phyloP scores from a whole-genome alignment of 2,113 vertebrate species.

The Tinamus guttatus region DNA sequence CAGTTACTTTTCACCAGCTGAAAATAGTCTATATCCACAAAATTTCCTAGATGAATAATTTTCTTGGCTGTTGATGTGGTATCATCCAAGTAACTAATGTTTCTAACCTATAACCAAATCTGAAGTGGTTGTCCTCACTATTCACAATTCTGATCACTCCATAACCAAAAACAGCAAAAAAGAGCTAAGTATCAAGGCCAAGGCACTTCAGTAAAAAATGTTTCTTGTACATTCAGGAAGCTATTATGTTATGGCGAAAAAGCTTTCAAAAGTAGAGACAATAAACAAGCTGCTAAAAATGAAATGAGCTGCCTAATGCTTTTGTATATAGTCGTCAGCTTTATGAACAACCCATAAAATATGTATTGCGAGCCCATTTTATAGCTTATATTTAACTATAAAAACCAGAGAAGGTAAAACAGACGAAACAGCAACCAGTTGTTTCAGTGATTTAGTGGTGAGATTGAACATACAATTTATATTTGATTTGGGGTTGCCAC shows the following conservation, averaged over 20 bases:
- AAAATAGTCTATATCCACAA: neutral
- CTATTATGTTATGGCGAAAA: neutral
- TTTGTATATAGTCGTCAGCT: neutral
- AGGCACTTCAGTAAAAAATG: neutral
- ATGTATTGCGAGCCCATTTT: neutral
- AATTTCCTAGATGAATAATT: neutral
- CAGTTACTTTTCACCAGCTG: neutral
- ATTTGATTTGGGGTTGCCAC: neutral
- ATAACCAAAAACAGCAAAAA: neutral
- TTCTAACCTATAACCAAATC: neutral
- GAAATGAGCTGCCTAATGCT: neutral
- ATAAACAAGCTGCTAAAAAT: neutral
- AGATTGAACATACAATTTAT: neutral
- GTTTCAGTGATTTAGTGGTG: neutral
- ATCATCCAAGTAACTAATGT: neutral
- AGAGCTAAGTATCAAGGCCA: neutral
- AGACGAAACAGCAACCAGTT: neutral
- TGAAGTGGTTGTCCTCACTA: neutral
- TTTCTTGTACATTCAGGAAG: neutral
- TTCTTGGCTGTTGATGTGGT: neutral
- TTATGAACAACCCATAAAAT: neutral
- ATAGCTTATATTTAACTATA: neutral
- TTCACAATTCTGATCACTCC: neutral
- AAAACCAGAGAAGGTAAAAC: neutral
- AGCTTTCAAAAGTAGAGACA: neutral